A percentile compares a stretch with the other conserved stretches of the same genome.
These are phyloP conservation scores for Drosophila santomea DNA, from an alignment of 1,140 invertebrate species.

Conservation along the genomic window DNA sequence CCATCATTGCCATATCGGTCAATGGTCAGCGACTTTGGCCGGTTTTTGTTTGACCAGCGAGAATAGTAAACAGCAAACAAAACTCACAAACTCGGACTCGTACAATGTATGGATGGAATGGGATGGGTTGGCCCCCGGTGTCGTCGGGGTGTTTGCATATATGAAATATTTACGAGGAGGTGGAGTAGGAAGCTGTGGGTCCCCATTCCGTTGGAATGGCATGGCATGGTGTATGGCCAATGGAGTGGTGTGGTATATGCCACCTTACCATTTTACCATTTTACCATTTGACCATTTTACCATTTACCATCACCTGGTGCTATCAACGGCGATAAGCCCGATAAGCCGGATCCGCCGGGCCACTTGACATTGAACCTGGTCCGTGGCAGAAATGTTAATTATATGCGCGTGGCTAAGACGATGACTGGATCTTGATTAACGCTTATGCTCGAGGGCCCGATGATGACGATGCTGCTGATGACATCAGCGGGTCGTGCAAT, in stretches of 20 bases:
- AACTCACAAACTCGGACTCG: slow-evolving; percentile 2
- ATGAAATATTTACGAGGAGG: slow-evolving; percentile 69
- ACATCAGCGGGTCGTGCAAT: slow-evolving; percentile 73
- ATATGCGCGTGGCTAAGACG: slow-evolving; percentile 73
- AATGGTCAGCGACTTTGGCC: slow-evolving; percentile 75
- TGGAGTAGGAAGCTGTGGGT: slow-evolving; percentile 5
- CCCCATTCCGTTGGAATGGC: slow-evolving; percentile 32
- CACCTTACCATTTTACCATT: not conserved
- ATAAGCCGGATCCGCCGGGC: slow-evolving; percentile 47
- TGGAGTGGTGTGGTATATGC: slow-evolving; percentile 5
- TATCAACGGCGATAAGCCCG: slow-evolving; percentile 64
- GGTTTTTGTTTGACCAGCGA: slow-evolving; percentile 65
- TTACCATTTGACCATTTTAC: too few species aligned
- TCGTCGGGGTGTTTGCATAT: slow-evolving; percentile 63
- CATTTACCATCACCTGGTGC: slow-evolving; percentile 4
- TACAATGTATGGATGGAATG: slow-evolving; percentile 42
- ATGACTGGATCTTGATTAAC: slow-evolving; percentile 77
- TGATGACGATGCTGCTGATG: slow-evolving; percentile 58
- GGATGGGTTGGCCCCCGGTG: slow-evolving; percentile 8
- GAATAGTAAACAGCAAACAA: slow-evolving; percentile 56
- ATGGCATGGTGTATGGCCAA: not conserved
- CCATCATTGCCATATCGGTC: slow-evolving; percentile 60
- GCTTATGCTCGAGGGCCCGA: slow-evolving; percentile 31
- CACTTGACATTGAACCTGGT: slow-evolving; percentile 77
- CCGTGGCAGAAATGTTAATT: slow-evolving; percentile 71